These are phyloP conservation scores for Cactoblastis cactorum DNA, from an alignment of 2,888 invertebrate genomes.

Conservation along the genomic window DNA sequence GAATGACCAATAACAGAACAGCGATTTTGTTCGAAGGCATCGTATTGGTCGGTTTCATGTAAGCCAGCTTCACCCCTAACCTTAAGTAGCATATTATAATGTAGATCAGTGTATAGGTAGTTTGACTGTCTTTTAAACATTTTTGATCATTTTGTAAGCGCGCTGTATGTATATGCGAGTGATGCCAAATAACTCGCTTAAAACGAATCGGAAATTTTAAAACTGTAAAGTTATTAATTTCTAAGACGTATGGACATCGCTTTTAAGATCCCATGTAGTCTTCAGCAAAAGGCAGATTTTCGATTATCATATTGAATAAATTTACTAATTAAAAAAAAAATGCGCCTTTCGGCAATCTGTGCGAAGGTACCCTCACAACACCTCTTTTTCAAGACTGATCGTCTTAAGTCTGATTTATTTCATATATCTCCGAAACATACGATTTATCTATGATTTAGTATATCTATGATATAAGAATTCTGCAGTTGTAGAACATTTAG, in stretches of 20 bases:
- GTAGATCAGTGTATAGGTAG: slow-evolving; percentile 22
- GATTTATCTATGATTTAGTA: not conserved
- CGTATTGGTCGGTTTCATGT: not conserved
- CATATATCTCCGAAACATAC: not conserved
- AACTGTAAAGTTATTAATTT: slow-evolving; percentile 25
- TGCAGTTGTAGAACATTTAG: not conserved
- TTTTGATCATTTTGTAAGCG: slow-evolving; percentile 16
- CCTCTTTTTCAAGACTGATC: slow-evolving; percentile 2
- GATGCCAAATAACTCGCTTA: slow-evolving; percentile 18
- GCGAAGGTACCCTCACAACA: not conserved
- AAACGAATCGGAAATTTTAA: slow-evolving; percentile 22
- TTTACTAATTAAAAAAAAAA: not conserved
- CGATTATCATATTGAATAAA: not conserved
- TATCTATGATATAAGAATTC: not conserved
- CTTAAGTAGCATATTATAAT: slow-evolving; percentile 15
- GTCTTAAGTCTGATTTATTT: slow-evolving; percentile 45
- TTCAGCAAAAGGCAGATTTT: not conserved
- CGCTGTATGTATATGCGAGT: slow-evolving; percentile 17
- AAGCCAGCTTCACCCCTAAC: not conserved
- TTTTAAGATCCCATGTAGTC: slow-evolving; percentile 3
- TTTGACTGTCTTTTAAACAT: slow-evolving; percentile 20
- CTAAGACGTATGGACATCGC: slow-evolving; percentile 20
- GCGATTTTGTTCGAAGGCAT: not conserved
- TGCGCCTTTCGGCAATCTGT: not conserved
- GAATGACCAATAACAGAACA: not conserved